Evolutionary conservation across 2,797 vertebrate species (phyloP), one percentile per base, ranked within the genome.

Genomic region (Sebastes taczanowskii): DNA sequence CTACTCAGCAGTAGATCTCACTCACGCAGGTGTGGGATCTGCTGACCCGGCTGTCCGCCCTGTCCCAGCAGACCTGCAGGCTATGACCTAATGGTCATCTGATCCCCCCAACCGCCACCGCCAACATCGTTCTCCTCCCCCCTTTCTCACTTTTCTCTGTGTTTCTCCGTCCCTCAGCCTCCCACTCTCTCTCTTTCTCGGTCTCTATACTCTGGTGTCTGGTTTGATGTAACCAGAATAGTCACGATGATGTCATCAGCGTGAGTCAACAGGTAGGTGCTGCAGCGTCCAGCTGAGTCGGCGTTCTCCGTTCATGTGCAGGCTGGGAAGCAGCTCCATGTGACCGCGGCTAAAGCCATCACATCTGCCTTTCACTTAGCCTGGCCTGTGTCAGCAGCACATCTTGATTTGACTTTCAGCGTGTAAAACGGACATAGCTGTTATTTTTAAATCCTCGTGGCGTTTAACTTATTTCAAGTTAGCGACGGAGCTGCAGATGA

Each of bases 11-110:
- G 52, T 82, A 72, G 67, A 66, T 89, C 55, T 85, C 73, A 84
- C 82, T 86, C 87, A 86, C 35, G 86, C 94, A 95, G 95, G 93
- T 95, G 95, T 90, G 88, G 91, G 91, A 90, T 93, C 84, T 94
- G 94, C 94, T 95, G 95, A 95, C 87, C 90, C 52, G 85, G 88
- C 92, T 90, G 58, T 77, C 81, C 71, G 29, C 80, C 89, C 77
- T 5, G 20, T 91, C 91, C 87, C 89, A 4, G 52, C 55, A 66
- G 91, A 89, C 72, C 79, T 64, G 72, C 78, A 85, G 75, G 77
- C 88, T 74, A 89, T 95, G 94, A 95, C 88, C 90, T 94, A 88
- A 94, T 91, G 80, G 91, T 92, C 91, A 95, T 88, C 66, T 84
- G 88, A 96, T 92, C 90, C 80, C 71, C 30, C 30, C 55, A 29